Base-by-base conservation (phyloP, 2,888 invertebrate species). In the Alitta virens region DNA sequence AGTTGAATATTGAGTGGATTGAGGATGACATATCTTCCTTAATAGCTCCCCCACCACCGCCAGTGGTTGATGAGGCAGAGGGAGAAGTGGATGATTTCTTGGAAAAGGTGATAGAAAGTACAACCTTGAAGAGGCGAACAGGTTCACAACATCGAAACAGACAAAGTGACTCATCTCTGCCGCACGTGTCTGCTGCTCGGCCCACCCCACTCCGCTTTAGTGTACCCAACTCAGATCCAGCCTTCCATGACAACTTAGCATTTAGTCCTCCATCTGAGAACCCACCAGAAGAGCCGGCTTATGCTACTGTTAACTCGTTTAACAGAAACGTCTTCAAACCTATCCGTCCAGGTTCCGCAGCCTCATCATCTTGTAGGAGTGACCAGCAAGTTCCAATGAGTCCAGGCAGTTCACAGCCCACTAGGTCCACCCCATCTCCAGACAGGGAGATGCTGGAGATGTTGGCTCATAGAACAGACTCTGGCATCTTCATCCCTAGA, bases 401-500 rank as follows among this genome's bases (percentile, higher is more conserved):
- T 57, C 57, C 18, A 33, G 49, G 9, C 46, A 26, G 26, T 26
- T 46, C 33, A 27, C 43, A 16, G 40, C 54, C 3, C 16, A 21
- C 26, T 2, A 2, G 18, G 18, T 21, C 18, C 14, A 27, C 23
- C 23, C 58, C 18, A 7, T 51, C 61, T n/a, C 56, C 56, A 12
- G 61, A 61, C 50, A n/a, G 56, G 21, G 54, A 55, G 5, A 21
- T 56, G 16, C 21, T n/a, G 14, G 24, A 43, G 14, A 9, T 18
- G 18, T 18, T 33, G 12, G 21, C 49, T 12, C 24, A 24, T 3
- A 54, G 59, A 2, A 40, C 59, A 7, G 63, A 58, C 24, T 58
- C 62, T 25, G 62, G 55, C n/a, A 57, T 52, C 33, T 27, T 56
- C 51, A 42, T 59, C 27, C 51, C 52, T 5, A 33, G 64, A 12